phyloP scores from a whole-genome alignment of 2,113 vertebrate genomes.

The crab-eating macaque (Macaca fascicularis) region T2T-MFA8v1.1 NC_132903.1:1923501-1924000 shows the following conservation, averaged over 20 bases:
- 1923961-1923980: background rate
- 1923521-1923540: too few relatives aligned
- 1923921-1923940: background rate
- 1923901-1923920: background rate
- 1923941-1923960: background rate
- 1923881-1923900: background rate
- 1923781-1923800: background rate
- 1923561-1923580: fast-evolving
- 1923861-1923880: background rate
- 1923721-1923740: too few relatives aligned
- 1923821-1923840: background rate
- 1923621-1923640: too few relatives aligned
- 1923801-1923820: background rate
- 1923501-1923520: too few relatives aligned
- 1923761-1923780: background rate
- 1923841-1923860: background rate
- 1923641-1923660: too few relatives aligned
- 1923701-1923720: too few relatives aligned
- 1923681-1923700: too few relatives aligned
- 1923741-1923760: background rate
- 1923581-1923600: too few relatives aligned
- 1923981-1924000: background rate
- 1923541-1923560: too few relatives aligned
- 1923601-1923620: too few relatives aligned
- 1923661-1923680: too few relatives aligned